A percentile compares a stretch with the other conserved stretches of the same genome.
Conservation (phyloP, 92 coral and sea anemone species). For the Plumapathes pennacea region DNA sequence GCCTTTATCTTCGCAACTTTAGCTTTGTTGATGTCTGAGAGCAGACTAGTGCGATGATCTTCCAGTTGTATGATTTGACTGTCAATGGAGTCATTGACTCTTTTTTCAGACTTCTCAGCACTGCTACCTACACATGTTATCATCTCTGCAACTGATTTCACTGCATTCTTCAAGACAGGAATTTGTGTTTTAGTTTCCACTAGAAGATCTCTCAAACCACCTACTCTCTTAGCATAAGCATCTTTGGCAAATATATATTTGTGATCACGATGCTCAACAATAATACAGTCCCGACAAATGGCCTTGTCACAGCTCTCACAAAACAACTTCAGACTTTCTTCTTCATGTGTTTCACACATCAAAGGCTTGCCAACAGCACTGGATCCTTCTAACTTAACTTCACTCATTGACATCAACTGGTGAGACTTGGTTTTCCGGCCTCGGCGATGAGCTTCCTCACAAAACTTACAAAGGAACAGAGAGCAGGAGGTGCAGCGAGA, state of each 20-base stretch:
- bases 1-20: constrained; percentile 21
- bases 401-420: constrained; percentile 31
- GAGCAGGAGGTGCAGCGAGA: constrained; percentile 50
- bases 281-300: constrained; percentile 63
- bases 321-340: constrained; percentile 51
- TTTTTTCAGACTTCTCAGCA: background rate
- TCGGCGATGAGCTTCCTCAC: constrained; percentile 42
- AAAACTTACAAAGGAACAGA: constrained; percentile 51
- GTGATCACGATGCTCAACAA: constrained; percentile 61
- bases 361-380: constrained; percentile 23
- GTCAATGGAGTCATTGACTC: constrained; percentile 12
- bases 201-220: constrained; percentile 7
- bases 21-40: background rate
- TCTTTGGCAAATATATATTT: constrained; percentile 40
- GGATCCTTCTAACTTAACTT: constrained; percentile 29
- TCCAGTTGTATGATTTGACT: constrained; percentile 8
- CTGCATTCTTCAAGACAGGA: constrained; percentile 8
- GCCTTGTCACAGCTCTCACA: constrained; percentile 62
- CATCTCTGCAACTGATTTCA: constrained; percentile 10
- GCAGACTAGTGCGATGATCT: constrained; percentile 2
- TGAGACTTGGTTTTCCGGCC: constrained; percentile 45
- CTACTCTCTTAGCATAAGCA: constrained; percentile 15
- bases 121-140: constrained; percentile 9
- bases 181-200: constrained; percentile 22
- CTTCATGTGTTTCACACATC: constrained; percentile 54